phyloP scores from a whole-genome alignment of 2,888 invertebrate genomes.

The Drosophila formosana region DNA sequence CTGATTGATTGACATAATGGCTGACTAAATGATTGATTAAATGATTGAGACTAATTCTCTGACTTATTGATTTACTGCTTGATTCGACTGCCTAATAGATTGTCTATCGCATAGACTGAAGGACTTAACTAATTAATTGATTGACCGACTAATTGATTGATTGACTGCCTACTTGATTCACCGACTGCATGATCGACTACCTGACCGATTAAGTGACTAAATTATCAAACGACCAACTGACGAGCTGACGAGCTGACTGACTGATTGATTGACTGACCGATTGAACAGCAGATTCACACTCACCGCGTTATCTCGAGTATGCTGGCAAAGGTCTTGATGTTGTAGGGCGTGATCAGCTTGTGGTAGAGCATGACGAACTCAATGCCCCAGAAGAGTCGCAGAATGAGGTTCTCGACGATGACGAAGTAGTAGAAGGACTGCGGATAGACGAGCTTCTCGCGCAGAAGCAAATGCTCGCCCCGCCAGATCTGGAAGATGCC shows the following conservation, averaged over 20 bases:
- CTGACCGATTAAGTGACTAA: too few relatives aligned
- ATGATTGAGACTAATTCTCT: too few relatives aligned
- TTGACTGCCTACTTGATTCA: not conserved
- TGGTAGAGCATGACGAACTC: constrained; percentile 93
- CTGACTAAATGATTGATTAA: too few relatives aligned
- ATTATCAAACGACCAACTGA: too few relatives aligned
- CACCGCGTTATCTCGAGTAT: constrained; percentile 95
- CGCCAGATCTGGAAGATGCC: constrained; percentile 95
- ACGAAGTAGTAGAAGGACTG: constrained; percentile 93
- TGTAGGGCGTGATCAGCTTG: constrained; percentile 89
- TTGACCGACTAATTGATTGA: not conserved
- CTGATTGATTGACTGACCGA: not conserved
- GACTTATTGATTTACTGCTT: too few relatives aligned
- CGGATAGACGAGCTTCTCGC: constrained; percentile 98
- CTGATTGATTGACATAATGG: too few relatives aligned
- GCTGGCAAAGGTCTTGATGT: constrained; percentile 91
- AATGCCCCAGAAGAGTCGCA: constrained; percentile 96
- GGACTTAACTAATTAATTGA: too few relatives aligned
- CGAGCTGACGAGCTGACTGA: too few relatives aligned
- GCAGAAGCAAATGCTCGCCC: constrained; percentile 93
- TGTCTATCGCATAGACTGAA: too few relatives aligned
- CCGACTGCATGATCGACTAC: too few relatives aligned
- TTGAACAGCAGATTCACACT: constrained; percentile 15
- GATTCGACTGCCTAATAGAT: too few relatives aligned
- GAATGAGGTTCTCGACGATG: constrained; percentile 96